Evolutionary conservation across 2,113 vertebrate genomes (phyloP).

Genomic region (Labeo rohita): DNA sequence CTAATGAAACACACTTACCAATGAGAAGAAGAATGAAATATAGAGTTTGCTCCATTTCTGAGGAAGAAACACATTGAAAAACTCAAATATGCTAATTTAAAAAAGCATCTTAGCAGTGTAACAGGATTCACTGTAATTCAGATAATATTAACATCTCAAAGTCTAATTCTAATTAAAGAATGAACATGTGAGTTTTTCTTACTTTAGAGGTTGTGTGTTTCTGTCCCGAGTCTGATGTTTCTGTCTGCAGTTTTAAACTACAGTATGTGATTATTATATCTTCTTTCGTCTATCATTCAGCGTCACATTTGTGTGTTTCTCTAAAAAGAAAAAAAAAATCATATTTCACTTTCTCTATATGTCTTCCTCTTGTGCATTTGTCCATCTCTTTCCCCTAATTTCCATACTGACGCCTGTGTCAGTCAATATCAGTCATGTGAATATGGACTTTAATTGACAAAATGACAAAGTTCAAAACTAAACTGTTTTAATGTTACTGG

Average conservation of each 20-base stretch:
- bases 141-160: background rate
- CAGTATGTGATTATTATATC: background rate
- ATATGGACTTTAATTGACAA: too few species aligned
- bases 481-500: too few species aligned
- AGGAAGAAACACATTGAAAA: background rate
- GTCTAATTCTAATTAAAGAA: too few species aligned
- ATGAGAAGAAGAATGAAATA: background rate
- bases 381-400: background rate
- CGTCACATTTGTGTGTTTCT: background rate
- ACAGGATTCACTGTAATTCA: too few species aligned
- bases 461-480: too few species aligned
- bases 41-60: background rate
- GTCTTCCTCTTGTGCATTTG: background rate
- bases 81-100: background rate
- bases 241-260: background rate
- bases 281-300: background rate
- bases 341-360: background rate
- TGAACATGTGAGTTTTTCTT: background rate
- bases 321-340: background rate
- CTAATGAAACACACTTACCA: background rate
- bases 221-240: background rate
- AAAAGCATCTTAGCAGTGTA: too few species aligned
- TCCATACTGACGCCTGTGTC: background rate
- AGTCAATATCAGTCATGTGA: background rate
- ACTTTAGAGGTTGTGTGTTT: background rate